These are phyloP conservation scores for Gasterosteus nipponicus DNA, from an alignment of 2,113 vertebrate species.

Conservation along the genomic window DNA sequence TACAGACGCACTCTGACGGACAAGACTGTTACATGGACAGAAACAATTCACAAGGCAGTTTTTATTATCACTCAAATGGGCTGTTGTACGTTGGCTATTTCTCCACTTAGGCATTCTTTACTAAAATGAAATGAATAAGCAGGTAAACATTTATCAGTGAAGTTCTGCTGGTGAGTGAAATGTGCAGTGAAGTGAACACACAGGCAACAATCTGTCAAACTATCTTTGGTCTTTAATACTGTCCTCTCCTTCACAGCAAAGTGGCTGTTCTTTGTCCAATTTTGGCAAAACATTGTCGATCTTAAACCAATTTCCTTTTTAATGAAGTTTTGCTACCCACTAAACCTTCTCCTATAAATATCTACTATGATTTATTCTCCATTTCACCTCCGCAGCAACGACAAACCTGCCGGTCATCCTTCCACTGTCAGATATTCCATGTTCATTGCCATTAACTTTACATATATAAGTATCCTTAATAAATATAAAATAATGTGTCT, in stretches of 20 bases:
- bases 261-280: neutral
- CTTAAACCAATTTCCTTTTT: neutral
- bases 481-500: slow-evolving; percentile 26
- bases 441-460: neutral
- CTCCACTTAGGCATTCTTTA: slow-evolving; percentile 16
- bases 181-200: slow-evolving; percentile 34
- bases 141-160: slow-evolving; percentile 27
- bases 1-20: slow-evolving; percentile 11
- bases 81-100: slow-evolving; percentile 1
- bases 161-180: slow-evolving; percentile 31
- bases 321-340: neutral
- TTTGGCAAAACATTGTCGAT: slow-evolving; percentile 1
- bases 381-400: neutral
- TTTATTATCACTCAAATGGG: slow-evolving; percentile 45
- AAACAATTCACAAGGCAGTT: slow-evolving; percentile 48
- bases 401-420: neutral
- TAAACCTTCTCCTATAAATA: neutral
- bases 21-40: slow-evolving; percentile 38
- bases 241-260: neutral
- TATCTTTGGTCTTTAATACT: slow-evolving; percentile 25
- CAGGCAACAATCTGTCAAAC: slow-evolving; percentile 15
- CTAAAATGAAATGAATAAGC: slow-evolving; percentile 23
- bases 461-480: slow-evolving; percentile 9
- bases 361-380: no score
- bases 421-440: neutral